Conservation (phyloP, 2,113 vertebrate species). For the Festucalex cinctus region DNA sequence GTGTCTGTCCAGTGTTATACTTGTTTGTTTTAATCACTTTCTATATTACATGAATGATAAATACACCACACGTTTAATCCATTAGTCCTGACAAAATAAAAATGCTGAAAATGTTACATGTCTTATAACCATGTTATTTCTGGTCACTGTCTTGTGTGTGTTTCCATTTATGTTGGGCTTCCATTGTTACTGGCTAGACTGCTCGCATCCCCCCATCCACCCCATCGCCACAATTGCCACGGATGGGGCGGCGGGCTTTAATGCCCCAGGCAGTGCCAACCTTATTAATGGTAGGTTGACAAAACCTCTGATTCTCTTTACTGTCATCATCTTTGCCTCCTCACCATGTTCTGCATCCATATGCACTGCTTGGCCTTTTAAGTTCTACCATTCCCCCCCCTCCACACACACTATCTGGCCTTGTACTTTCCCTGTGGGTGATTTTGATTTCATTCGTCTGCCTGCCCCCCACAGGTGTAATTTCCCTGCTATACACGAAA, state of each 20-base stretch:
- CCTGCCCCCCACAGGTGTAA: too few species aligned
- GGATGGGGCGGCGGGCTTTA: slow-evolving; percentile 92
- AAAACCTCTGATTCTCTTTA: slow-evolving; percentile 65
- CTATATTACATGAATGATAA: neutral
- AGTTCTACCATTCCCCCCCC: slow-evolving; percentile 18
- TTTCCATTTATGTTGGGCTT: slow-evolving; percentile 55
- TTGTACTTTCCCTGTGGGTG: neutral
- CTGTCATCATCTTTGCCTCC: slow-evolving; percentile 63
- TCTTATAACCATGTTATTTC: slow-evolving; percentile 73
- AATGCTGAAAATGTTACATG: slow-evolving; percentile 49
- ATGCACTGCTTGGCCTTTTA: slow-evolving; percentile 24
- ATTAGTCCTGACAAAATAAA: slow-evolving; percentile 13
- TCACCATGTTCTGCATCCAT: slow-evolving; percentile 34
- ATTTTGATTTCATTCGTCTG: too few species aligned
- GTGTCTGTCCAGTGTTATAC: slow-evolving; percentile 64
- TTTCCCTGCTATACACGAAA: too few species aligned
- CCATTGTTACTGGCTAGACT: slow-evolving; percentile 89
- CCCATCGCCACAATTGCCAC: slow-evolving; percentile 90
- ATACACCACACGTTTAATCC: slow-evolving; percentile 9
- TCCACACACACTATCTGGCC: slow-evolving; percentile 48
- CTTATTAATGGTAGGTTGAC: slow-evolving; percentile 99
- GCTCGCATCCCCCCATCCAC: slow-evolving; percentile 91
- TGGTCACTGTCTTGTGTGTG: slow-evolving; percentile 62
- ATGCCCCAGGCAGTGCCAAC: slow-evolving; percentile 91
- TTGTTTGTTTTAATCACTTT: slow-evolving; percentile 15